Evolutionary conservation across 2,797 vertebrate genomes (phyloP).

Genomic region (Anisognathus igniventris): DNA sequence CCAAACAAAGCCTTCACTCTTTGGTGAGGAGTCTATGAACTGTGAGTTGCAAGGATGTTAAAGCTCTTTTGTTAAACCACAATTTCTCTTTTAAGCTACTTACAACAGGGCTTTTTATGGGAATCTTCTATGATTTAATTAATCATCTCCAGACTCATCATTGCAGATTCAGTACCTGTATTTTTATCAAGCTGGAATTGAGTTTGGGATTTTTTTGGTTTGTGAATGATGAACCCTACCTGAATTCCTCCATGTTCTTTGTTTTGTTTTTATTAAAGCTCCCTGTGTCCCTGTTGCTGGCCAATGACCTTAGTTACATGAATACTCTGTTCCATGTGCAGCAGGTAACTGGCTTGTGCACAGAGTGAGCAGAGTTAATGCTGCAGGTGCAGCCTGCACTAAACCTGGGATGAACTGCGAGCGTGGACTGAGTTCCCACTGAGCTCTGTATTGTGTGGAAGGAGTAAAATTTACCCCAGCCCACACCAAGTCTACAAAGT

Average conservation of each 20-base stretch:
- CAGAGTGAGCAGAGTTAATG: neutral
- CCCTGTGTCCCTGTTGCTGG: neutral
- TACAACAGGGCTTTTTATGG: neutral
- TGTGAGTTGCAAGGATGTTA: neutral
- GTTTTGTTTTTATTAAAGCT: neutral
- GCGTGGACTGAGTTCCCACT: neutral
- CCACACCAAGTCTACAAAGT: neutral
- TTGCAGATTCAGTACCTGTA: neutral
- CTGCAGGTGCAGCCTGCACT: neutral
- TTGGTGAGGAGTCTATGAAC: neutral
- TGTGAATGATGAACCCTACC: neutral
- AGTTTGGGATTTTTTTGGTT: neutral
- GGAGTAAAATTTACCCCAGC: neutral
- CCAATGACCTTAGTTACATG: neutral
- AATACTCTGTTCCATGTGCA: neutral
- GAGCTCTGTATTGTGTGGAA: neutral
- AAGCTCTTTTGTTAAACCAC: neutral
- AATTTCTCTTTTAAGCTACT: slow-evolving; percentile 17
- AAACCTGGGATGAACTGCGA: neutral
- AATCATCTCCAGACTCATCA: neutral
- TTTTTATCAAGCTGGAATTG: neutral
- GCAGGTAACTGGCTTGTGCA: neutral
- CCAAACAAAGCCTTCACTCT: slow-evolving; percentile 31
- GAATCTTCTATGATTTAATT: neutral
- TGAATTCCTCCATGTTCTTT: neutral